Evolutionary conservation across 2,113 vertebrate genomes (phyloP).

Genomic region (Cercopithecus mona): DNA sequence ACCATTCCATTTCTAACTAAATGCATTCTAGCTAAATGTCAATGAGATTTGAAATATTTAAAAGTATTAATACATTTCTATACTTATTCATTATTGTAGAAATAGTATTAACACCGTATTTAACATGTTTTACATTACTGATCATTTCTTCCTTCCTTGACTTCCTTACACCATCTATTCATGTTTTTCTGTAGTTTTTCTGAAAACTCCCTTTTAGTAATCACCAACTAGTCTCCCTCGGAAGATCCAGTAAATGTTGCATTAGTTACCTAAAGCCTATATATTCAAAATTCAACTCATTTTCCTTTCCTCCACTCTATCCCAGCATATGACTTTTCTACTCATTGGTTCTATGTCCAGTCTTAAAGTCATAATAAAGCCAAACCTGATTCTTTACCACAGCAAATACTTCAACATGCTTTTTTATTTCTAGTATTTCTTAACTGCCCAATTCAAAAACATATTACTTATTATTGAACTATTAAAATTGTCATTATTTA

Average conservation of each 20-base stretch:
- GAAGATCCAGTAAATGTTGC: background rate
- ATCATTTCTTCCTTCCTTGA: background rate
- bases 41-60: slow-evolving; percentile 50
- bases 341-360: background rate
- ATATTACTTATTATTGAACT: background rate
- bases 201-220: background rate
- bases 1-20: background rate
- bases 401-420: background rate
- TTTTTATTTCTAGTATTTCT: background rate
- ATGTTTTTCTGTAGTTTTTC: background rate
- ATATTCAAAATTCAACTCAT: background rate
- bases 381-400: background rate
- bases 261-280: background rate
- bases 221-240: background rate
- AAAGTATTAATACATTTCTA: slow-evolving; percentile 52
- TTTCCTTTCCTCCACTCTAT: background rate
- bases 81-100: slow-evolving; percentile 15
- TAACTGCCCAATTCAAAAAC: background rate
- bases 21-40: slow-evolving; percentile 8
- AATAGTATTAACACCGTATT: background rate
- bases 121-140: background rate
- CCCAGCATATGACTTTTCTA: background rate
- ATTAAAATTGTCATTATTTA: background rate
- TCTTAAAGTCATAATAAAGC: background rate
- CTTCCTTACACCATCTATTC: background rate